Evolutionary conservation across 2,888 invertebrate species (phyloP).

Genomic region (Hypomecis atomaria): DNA sequence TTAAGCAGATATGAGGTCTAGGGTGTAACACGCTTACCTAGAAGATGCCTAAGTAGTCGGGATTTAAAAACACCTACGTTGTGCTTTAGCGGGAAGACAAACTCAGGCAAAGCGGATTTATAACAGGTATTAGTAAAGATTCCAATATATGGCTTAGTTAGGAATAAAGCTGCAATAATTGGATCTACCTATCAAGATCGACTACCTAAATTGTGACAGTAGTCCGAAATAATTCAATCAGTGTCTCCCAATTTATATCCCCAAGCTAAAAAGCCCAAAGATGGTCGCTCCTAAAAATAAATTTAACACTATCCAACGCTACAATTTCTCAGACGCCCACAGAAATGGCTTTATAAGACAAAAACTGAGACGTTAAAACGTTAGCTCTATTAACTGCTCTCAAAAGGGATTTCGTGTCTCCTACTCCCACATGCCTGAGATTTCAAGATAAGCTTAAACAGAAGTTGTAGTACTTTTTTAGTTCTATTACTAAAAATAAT

Average conservation of each 20-base stretch:
- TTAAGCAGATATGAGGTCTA: too few relatives aligned
- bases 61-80: too few relatives aligned
- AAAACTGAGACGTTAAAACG: not conserved
- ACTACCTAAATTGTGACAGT: not conserved
- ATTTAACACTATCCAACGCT: constrained; percentile 4
- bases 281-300: not conserved
- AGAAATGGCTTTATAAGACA: constrained; percentile 17
- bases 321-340: constrained; percentile 15
- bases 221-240: not conserved
- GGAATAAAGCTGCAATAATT: too few relatives aligned
- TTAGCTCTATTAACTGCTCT: constrained; percentile 8
- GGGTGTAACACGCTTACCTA: too few relatives aligned
- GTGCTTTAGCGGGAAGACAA: too few relatives aligned
- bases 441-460: constrained; percentile 21
- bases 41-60: too few relatives aligned
- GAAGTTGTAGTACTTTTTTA: not conserved
- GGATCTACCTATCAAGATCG: too few relatives aligned
- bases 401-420: constrained; percentile 16
- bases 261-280: not conserved
- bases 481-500: too few relatives aligned
- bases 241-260: not conserved
- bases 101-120: too few relatives aligned
- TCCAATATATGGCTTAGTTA: too few relatives aligned
- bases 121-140: too few relatives aligned
- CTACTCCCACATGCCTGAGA: constrained; percentile 14